phyloP scores from a whole-genome alignment of 2,888 invertebrate genomes.

The Habrosyne pyritoides region DNA sequence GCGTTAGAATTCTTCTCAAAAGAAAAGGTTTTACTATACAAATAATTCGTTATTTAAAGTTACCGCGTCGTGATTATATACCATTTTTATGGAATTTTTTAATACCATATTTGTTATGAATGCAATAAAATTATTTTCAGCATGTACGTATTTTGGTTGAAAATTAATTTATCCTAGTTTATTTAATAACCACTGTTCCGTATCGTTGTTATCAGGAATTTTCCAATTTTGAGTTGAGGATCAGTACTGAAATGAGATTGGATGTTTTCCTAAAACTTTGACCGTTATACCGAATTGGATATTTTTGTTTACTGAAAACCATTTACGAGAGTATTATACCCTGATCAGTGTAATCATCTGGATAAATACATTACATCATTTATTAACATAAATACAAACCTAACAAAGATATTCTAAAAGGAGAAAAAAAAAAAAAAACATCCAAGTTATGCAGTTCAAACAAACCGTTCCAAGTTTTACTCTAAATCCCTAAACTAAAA shows the following conservation, averaged over 20 bases:
- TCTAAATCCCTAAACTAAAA: not conserved
- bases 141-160: not conserved
- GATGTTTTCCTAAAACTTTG: slow-evolving; percentile 6
- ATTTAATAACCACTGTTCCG: slow-evolving; percentile 1
- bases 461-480: not conserved
- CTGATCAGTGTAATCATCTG: not conserved
- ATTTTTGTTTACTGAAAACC: slow-evolving; percentile 6
- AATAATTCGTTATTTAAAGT: slow-evolving; percentile 13
- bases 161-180: not conserved
- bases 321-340: not conserved
- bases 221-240: not conserved
- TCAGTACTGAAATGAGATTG: slow-evolving; percentile 1
- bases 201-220: not conserved
- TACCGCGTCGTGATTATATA: slow-evolving; percentile 16
- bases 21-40: not conserved
- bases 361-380: not conserved
- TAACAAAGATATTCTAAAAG: no score
- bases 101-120: not conserved
- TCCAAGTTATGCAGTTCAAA: not conserved
- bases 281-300: slow-evolving; percentile 3
- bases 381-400: no score
- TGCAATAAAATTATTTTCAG: not conserved
- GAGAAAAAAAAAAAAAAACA: no score
- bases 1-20: not conserved
- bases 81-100: slow-evolving; percentile 12